Evolutionary conservation across 2,113 vertebrate genomes (phyloP), one percentile per base, ranked within the genome.

Genomic region (Oreotrochilus melanogaster): DNA sequence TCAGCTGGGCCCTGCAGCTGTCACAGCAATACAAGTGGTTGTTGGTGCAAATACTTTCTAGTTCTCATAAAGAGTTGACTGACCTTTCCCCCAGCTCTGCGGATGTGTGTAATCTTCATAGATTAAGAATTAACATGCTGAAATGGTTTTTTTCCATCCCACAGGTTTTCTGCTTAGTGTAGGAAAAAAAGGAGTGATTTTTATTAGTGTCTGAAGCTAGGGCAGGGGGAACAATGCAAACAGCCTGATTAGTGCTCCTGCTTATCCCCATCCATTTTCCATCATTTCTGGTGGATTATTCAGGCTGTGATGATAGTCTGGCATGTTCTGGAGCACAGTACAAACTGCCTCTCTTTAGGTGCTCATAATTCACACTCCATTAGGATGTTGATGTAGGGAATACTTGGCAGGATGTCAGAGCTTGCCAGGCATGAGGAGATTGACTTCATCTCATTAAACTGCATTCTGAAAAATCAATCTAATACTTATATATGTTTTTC

Each of bases 281-380:
- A 18, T 94, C 76, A 15, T 74, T 95, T 74, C 78, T 89, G 70
- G 74, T 80, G 80, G 88, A 62, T 95, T 94, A 61, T 57, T 91
- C 82, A 61, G 89, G 87, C 89, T 78, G 89, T 51, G 58, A 60
- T 78, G 76, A 76, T 93, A 85, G 70, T n/a, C 81, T 92, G 83
- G 79, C 48, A 35, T 79, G 90, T 93, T 95, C 94, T 65, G 81
- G 78, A 82, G 91, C 85, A 58, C 58, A 21, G 79, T 81, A 84
- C 92, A 96, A 97, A 93, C 93, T 93, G 95, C 91, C 24, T 86
- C 79, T 86, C 91, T 84, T 96, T 65, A 92, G 85, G 87, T 94
- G 94, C 87, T 95, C 72, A 50, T 96, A 92, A 96, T 95, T 94
- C 92, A 93, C 89, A 73, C 50, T 88, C 85, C 82, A 92, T 96